Conservation (phyloP, 2,797 vertebrate genomes). For the Coendou prehensilis region DNA sequence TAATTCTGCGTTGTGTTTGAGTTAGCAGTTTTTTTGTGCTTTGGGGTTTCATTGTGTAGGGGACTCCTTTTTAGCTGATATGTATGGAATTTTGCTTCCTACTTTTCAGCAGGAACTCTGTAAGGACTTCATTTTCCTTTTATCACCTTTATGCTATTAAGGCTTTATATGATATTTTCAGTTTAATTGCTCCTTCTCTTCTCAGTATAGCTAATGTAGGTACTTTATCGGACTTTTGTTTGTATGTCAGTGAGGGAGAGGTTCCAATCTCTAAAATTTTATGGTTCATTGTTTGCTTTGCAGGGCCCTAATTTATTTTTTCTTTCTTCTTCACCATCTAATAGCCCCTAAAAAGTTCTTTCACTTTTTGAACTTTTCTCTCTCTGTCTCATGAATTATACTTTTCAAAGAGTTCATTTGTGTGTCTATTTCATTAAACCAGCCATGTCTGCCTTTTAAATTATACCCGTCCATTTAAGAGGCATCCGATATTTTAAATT, state of each 20-base stretch:
- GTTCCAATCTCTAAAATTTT: neutral
- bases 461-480: neutral
- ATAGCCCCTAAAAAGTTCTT: neutral
- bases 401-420: neutral
- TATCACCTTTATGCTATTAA: neutral
- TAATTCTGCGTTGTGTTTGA: neutral
- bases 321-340: neutral
- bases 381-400: neutral
- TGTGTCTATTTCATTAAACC: neutral
- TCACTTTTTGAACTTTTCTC: neutral
- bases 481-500: neutral
- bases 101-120: neutral
- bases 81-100: neutral
- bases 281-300: neutral
- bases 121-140: neutral
- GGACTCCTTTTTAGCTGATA: neutral
- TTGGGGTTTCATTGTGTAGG: neutral
- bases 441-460: neutral
- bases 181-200: neutral
- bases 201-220: neutral
- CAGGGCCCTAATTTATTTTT: neutral
- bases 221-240: neutral
- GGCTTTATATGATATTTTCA: neutral
- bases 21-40: constrained; percentile 4
- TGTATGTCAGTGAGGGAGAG: neutral